Base-by-base conservation (phyloP, 2,797 vertebrate species). In the Pachyuromys duprasi region DNA sequence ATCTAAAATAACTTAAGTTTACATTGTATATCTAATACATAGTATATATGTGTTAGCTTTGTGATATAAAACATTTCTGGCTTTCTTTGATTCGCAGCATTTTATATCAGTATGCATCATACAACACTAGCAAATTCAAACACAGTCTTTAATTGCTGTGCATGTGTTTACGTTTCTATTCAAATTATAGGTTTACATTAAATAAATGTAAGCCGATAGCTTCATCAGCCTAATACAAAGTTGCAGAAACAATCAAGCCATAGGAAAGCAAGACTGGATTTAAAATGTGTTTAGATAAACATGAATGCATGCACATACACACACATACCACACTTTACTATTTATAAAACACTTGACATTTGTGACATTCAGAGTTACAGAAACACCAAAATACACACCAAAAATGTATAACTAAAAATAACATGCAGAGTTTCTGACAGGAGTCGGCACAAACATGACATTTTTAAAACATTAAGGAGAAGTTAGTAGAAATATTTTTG, bases 291-390 rank as follows among this genome's bases (percentile, higher is more conserved):
- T 91, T 55, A 84, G 76, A 92, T 49, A 49, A 49, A 49, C 49
- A 8, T 49, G 49, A 49, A 49, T 49, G 49, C 49, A 49, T 11
- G 49, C 49, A 45, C 7, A 7, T 12, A 31, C 13, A 31, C 13
- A 67, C 31, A 42, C 22, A 42, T 2, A 13, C 72, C n/a, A n/a
- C 5, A 14, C 72, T 75, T 45, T 45, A 75, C 74, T 2, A 8
- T 75, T 20, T 95, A 82, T 65, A 67, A 93, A 92, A 90, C 18
- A 6, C 42, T 95, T 80, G 75, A 83, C 55, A 87, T 95, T 70
- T 90, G 53, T 94, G 86, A 92, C 22, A 65, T 45, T 24, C 0
- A 53, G 20, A 88, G 76, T 39, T 83, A 14, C 94, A 65, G 72
- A 95, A 89, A 92, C 79, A 89, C 74, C 78, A 89, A 69, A 65